Percentiles rank a stretch among this genome's conserved stretches.
Conservation (phyloP, 2,888 invertebrate genomes). For the Hydrotaea cyrtoneurina region DNA sequence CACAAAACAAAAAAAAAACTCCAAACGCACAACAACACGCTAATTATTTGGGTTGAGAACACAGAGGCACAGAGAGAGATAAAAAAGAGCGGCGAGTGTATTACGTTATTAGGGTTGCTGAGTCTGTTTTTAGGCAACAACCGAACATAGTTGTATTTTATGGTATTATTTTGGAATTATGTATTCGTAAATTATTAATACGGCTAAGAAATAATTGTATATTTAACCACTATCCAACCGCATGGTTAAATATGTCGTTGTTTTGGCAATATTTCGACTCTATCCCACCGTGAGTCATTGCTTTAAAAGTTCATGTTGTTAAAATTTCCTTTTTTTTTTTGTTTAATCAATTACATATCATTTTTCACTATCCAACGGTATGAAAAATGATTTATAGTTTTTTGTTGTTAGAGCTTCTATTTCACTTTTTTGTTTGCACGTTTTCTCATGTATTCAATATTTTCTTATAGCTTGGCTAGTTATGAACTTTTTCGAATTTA, state of each 20-base stretch:
- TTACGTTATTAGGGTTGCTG: slow-evolving; percentile 55
- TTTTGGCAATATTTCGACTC: slow-evolving; percentile 47
- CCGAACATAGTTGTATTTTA: slow-evolving; percentile 34
- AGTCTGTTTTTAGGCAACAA: not conserved
- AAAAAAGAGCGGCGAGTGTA: slow-evolving; percentile 13
- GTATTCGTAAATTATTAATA: not conserved
- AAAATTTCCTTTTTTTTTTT: not conserved
- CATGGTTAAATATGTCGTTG: slow-evolving; percentile 53
- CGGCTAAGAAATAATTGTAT: not conserved
- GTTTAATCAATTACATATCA: slow-evolving; percentile 1
- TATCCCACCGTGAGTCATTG: slow-evolving; percentile 55
- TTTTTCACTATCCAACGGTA: slow-evolving; percentile 57
- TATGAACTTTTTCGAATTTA: not conserved
- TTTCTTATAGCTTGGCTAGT: slow-evolving; percentile 32
- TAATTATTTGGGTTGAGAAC: not conserved
- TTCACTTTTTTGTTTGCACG: slow-evolving; percentile 12
- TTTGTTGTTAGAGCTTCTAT: not conserved
- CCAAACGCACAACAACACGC: slow-evolving; percentile 21
- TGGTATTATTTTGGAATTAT: not conserved
- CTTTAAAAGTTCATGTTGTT: not conserved
- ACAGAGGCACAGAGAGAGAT: not conserved
- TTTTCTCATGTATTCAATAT: not conserved
- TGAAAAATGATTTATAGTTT: slow-evolving; percentile 45
- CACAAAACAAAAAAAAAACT: not conserved
- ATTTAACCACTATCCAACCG: slow-evolving; percentile 65